Percentiles rank a stretch among this genome's conserved stretches.
These are phyloP conservation scores for Sterna hirundo DNA, from an alignment of 2,113 vertebrate species.

Conservation along the genomic window DNA sequence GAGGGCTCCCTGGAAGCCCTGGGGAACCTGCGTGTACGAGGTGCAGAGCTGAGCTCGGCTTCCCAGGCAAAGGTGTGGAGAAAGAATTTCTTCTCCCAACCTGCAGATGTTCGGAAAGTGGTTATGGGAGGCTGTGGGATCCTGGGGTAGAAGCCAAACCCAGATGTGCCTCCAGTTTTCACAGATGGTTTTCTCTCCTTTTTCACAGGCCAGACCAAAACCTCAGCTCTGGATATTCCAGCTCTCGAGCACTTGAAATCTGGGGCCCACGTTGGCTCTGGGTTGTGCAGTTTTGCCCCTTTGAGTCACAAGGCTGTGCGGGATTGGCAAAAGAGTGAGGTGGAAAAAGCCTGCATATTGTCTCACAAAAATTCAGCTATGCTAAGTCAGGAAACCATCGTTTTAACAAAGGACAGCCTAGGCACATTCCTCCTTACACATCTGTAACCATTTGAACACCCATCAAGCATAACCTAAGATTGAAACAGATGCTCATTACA, in stretches of 20 bases:
- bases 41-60: background rate
- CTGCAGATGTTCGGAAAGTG: background rate
- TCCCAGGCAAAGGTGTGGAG: background rate
- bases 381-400: background rate
- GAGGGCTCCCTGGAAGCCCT: background rate
- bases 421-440: background rate
- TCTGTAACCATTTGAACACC: background rate
- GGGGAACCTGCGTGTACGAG: accelerated
- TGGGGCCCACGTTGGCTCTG: background rate
- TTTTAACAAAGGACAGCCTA: background rate
- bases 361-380: background rate
- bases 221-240: constrained; percentile 30
- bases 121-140: background rate
- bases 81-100: background rate
- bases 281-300: constrained; percentile 3
- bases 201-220: constrained; percentile 40
- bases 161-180: constrained; percentile 12
- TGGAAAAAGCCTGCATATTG: background rate
- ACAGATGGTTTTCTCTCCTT: constrained; percentile 37
- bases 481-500: background rate
- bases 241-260: background rate
- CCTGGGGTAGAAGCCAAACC: constrained; percentile 22
- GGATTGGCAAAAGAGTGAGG: background rate
- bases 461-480: background rate
- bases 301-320: background rate